phyloP scores from a whole-genome alignment of 2,888 invertebrate genomes.

The Criorhina ranunculi region DNA sequence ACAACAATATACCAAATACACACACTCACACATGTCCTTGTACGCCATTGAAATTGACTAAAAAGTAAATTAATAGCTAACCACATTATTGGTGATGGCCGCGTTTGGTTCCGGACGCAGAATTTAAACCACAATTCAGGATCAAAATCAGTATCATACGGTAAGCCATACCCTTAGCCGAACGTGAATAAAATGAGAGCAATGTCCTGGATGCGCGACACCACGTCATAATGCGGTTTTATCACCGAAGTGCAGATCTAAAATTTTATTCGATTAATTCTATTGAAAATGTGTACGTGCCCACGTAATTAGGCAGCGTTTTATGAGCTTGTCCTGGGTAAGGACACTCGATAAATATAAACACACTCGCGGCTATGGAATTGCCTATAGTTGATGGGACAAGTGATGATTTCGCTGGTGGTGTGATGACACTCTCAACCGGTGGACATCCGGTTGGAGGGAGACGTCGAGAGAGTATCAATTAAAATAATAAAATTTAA shows the following conservation, averaged over 20 bases:
- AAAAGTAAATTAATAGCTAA: conserved; percentile 62
- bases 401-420: conserved; percentile 45
- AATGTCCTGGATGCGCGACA: conserved; percentile 9
- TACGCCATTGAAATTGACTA: conserved; percentile 18
- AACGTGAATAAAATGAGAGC: neutral
- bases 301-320: conserved; percentile 58
- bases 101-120: conserved; percentile 20
- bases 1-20: neutral
- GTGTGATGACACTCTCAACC: neutral
- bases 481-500: conserved; percentile 61
- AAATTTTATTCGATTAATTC: conserved; percentile 60
- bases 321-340: conserved; percentile 35
- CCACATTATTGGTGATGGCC: conserved; percentile 51
- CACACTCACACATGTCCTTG: neutral
- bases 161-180: conserved; percentile 17
- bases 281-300: conserved; percentile 40
- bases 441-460: conserved; percentile 4
- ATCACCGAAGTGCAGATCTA: conserved; percentile 47
- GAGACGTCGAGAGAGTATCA: conserved; percentile 39
- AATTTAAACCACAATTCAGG: conserved; percentile 60
- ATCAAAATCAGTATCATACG: conserved; percentile 48
- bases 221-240: conserved; percentile 55
- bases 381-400: neutral
- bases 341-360: conserved; percentile 24
- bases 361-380: neutral